Conservation (phyloP, 2,888 invertebrate genomes). For the Lycophotia porphyrea region DNA sequence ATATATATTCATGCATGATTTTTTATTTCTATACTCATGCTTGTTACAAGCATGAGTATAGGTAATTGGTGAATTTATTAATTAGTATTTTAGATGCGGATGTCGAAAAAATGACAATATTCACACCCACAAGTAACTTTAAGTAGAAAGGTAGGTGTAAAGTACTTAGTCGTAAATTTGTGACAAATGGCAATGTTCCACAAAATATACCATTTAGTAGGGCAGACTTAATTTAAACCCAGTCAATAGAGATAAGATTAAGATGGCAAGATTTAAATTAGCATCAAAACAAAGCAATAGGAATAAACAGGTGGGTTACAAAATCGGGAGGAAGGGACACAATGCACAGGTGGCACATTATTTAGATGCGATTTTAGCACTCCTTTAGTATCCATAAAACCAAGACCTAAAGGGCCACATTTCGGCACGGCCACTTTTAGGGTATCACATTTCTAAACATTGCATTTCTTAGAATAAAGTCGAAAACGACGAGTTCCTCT, state of each 20-base stretch:
- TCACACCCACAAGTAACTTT: not conserved
- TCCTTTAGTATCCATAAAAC: not conserved
- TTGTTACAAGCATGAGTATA: no score
- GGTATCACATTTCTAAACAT: no score
- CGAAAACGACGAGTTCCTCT: not conserved
- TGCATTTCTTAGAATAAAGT: not conserved
- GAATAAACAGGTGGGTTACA: not conserved
- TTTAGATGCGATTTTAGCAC: not conserved
- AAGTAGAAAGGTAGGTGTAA: not conserved
- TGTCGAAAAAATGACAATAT: not conserved
- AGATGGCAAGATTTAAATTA: not conserved
- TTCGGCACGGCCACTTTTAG: no score
- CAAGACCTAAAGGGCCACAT: no score
- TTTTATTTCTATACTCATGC: no score
- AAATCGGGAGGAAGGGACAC: not conserved
- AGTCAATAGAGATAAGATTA: not conserved
- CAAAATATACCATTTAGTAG: not conserved
- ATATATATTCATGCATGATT: no score
- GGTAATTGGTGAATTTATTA: no score
- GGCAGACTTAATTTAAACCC: not conserved
- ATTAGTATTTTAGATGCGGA: not conserved
- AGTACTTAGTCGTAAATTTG: slow-evolving; percentile 1
- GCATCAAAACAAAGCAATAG: slow-evolving; percentile 5
- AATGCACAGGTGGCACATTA: no score
- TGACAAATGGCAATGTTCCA: slow-evolving; percentile 8